phyloP scores from a whole-genome alignment of 2,888 invertebrate species.

The Brachyopa scutellaris region DNA sequence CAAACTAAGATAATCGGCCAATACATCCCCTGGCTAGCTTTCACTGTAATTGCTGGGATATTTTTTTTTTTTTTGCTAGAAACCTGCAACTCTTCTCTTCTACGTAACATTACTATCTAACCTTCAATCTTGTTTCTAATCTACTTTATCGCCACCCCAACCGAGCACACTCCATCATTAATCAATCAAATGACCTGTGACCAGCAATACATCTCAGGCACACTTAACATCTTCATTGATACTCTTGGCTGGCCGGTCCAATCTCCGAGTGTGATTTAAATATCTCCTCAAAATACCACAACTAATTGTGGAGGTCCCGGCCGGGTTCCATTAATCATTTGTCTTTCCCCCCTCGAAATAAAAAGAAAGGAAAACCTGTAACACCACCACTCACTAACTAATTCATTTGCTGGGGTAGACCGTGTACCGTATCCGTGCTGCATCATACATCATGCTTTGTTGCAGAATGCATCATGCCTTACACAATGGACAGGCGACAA shows the following conservation, averaged over 20 bases:
- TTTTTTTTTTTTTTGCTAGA: no score
- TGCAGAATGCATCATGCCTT: constrained; percentile 62
- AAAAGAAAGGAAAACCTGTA: constrained; percentile 34
- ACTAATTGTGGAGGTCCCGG: constrained; percentile 65
- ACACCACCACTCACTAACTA: constrained; percentile 58
- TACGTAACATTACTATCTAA: no score
- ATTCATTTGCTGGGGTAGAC: constrained; percentile 57
- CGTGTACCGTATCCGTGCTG: constrained; percentile 53
- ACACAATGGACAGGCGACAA: constrained; percentile 67
- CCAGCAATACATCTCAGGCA: constrained; percentile 49
- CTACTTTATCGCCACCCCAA: no score
- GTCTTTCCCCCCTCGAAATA: constrained; percentile 3
- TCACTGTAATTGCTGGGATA: no score
- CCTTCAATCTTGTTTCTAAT: no score
- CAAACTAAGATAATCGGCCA: no score
- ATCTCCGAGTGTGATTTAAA: constrained; percentile 60
- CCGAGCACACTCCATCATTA: no score
- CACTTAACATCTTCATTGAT: constrained; percentile 66
- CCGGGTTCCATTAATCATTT: constrained; percentile 60
- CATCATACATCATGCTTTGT: constrained; percentile 64
- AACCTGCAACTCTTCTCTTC: no score
- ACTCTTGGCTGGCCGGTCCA: no score
- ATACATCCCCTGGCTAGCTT: no score
- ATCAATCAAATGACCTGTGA: constrained; percentile 53
- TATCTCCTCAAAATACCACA: constrained; percentile 63